These are phyloP conservation scores for Sarcophaga subvicina DNA, from an alignment of 2,888 invertebrate species.

Conservation along the genomic window DNA sequence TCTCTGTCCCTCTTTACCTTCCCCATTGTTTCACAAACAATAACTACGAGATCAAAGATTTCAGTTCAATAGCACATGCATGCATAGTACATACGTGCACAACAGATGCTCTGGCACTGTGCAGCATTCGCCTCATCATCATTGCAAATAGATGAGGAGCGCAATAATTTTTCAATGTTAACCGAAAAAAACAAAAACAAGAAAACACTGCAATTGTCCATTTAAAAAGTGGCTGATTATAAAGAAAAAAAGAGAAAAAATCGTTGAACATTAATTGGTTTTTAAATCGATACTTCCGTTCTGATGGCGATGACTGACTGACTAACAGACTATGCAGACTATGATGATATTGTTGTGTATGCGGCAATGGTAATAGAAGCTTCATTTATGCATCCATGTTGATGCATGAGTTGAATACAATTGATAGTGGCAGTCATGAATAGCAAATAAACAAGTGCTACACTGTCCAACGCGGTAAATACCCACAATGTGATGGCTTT, in stretches of 20 bases:
- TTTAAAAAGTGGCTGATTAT: constrained; percentile 27
- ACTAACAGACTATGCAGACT: no score
- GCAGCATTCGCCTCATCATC: not conserved
- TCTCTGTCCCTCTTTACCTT: no score
- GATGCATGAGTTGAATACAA: constrained; percentile 37
- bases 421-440: constrained; percentile 51
- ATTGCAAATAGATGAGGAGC: constrained; percentile 7
- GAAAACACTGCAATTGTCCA: constrained; percentile 27
- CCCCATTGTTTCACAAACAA: not conserved
- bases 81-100: not conserved
- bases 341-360: not conserved
- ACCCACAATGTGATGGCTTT: not conserved
- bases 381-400: constrained; percentile 3
- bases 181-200: constrained; percentile 12
- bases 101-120: constrained; percentile 29
- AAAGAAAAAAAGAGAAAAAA: constrained; percentile 8
- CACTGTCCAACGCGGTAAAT: not conserved
- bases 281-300: constrained; percentile 70
- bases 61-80: constrained; percentile 24
- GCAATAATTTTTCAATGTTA: constrained; percentile 6
- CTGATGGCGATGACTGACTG: constrained; percentile 30
- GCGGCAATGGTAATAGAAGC: not conserved
- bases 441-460: constrained; percentile 60
- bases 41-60: constrained; percentile 41
- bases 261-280: constrained; percentile 73